These are phyloP conservation scores for Polylopha cassiicola DNA, from an alignment of 2,888 invertebrate species.

Conservation along the genomic window DNA sequence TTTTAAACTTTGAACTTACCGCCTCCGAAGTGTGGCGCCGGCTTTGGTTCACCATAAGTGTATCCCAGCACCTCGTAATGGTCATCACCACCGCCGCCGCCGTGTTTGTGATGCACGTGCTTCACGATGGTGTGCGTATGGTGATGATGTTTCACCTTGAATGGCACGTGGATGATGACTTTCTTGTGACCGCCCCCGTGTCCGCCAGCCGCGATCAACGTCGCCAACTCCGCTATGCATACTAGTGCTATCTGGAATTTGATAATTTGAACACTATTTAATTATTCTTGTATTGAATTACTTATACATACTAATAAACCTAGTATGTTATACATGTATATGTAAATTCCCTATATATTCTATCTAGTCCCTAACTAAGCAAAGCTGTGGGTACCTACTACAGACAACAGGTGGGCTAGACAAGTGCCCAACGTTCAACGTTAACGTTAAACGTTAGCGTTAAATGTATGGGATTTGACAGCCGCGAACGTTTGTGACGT, in stretches of 20 bases:
- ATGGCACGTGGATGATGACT: slow-evolving; percentile 87
- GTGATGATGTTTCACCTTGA: slow-evolving; percentile 85
- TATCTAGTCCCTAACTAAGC: too few species aligned
- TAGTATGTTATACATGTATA: too few species aligned
- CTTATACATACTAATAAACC: too few species aligned
- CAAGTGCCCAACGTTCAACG: too few species aligned
- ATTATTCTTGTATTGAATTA: too few species aligned
- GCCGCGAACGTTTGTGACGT: too few species aligned
- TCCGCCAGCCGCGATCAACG: slow-evolving; percentile 59
- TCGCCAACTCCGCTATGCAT: slow-evolving; percentile 56
- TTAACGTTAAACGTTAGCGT: too few species aligned
- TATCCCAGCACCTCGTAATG: slow-evolving; percentile 83
- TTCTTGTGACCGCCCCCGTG: slow-evolving; percentile 80
- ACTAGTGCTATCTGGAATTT: slow-evolving; percentile 54
- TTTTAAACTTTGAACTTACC: slow-evolving; percentile 36
- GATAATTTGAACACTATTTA: slow-evolving; percentile 14
- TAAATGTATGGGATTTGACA: too few species aligned
- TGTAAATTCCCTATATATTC: too few species aligned
- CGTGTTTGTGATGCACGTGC: slow-evolving; percentile 81
- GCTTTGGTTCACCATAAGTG: slow-evolving; percentile 80
- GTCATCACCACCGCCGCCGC: slow-evolving; percentile 74
- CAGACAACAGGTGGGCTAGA: too few species aligned
- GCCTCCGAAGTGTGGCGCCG: slow-evolving; percentile 66
- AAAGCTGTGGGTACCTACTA: too few species aligned
- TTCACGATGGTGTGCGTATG: slow-evolving; percentile 88